A percentile compares a stretch with the other conserved stretches of the same genome.
Evolutionary conservation across 2,888 invertebrate species (phyloP).

Genomic region (Azorinus chamasolen): DNA sequence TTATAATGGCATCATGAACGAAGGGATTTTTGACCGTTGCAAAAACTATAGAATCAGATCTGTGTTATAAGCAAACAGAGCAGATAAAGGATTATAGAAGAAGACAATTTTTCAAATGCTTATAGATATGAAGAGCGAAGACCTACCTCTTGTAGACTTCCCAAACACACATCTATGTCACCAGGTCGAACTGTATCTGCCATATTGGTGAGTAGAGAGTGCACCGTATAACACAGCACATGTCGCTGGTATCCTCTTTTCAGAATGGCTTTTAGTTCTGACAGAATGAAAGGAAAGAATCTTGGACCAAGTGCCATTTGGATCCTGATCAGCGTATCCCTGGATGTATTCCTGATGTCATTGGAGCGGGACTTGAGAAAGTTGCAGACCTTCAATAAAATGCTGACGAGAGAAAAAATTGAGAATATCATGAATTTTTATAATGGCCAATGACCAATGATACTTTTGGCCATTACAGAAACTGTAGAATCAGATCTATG

Average conservation of each 20-base stretch:
- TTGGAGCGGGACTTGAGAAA: conserved; percentile 96
- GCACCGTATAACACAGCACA: conserved; percentile 95
- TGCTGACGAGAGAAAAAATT: conserved; percentile 71
- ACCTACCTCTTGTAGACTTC: conserved; percentile 91
- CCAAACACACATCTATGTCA: conserved; percentile 93
- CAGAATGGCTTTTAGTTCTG: conserved; percentile 91
- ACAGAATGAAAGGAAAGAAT: conserved; percentile 92
- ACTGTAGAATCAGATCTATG: no score
- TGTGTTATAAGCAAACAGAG: no score
- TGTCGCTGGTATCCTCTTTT: conserved; percentile 95
- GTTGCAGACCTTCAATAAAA: conserved; percentile 91
- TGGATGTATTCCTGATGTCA: conserved; percentile 93
- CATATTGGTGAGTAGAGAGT: conserved; percentile 92
- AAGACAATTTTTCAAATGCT: no score
- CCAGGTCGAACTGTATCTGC: conserved; percentile 91
- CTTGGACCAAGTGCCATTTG: conserved; percentile 94
- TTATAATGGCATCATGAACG: no score
- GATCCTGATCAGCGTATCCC: conserved; percentile 97
- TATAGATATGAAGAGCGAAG: no score
- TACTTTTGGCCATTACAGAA: no score
- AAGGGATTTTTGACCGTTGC: no score
- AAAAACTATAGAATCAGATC: no score
- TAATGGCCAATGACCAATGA: background rate
- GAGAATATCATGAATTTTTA: no score
- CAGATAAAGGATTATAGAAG: no score